Base-by-base conservation (phyloP, 2,888 invertebrate species). In the Linnaemya tessellans region DNA sequence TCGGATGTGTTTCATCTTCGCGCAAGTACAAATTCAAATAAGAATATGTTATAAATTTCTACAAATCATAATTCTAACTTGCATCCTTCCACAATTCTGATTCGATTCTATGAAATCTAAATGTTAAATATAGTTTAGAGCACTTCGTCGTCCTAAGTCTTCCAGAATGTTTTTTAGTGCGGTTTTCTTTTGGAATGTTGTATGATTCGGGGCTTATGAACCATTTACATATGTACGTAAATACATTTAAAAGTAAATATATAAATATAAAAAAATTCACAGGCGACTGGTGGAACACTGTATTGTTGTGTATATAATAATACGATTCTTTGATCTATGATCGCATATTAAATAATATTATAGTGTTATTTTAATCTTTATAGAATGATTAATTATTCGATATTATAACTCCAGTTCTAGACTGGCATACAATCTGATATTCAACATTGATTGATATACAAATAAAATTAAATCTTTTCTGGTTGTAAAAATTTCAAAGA, bases 401-500 rank as follows among this genome's bases (percentile, higher is more conserved):
- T 68, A 18, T 10, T 70, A 67, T 30, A 77, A 35, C 49, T 43
- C 35, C n/a, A 60, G 49, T 38, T 22, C 60, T 49, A 68, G 43
- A 25, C 67, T 62, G 43, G 54, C 43, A 71, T 58, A 49, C 9
- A 58, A 38, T 78, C 46, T 58, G 46, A 46, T 35, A n/a, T n/a
- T 20, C 15, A 56, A 30, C 43, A 67, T 58, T 62, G n/a, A 43
- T 54, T 58, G 18, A 58, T 41, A 58, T 71, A 43, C 30, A 65
- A 46, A 74, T 43, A 25, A 62, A 54, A 56, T 62, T n/a, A 43
- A 68, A 30, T 43, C 15, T 54, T 18, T 54, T 74, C 71, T 70
- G 64, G 46, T 49, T 68, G 51, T 46, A 71, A 82, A 78, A 22
- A 35, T 74, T 51, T 60, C 43, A 75, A 74, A 70, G 74, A 70